A percentile compares a stretch with the other conserved stretches of the same genome.
These are phyloP conservation scores for Esox niger DNA, from an alignment of 2,113 vertebrate species.

Conservation along the genomic window DNA sequence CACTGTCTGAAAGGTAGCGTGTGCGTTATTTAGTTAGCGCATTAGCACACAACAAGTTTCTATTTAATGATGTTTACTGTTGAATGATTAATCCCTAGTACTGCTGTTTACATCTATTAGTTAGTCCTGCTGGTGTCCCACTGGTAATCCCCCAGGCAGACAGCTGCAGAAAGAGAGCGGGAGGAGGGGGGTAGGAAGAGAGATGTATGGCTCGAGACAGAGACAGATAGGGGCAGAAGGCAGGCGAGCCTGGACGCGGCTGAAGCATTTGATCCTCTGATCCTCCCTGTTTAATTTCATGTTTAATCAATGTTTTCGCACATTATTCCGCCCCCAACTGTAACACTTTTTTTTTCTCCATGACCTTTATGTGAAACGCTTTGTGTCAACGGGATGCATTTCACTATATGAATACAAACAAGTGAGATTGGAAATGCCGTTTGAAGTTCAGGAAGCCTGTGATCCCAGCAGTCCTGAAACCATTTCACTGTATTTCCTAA, in stretches of 20 bases:
- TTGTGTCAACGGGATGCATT: not conserved
- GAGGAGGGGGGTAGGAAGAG: not conserved
- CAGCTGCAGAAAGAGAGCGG: conserved; percentile 4
- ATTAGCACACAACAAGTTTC: conserved; percentile 18
- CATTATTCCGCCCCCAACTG: conserved; percentile 6
- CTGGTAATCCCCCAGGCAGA: conserved; percentile 12
- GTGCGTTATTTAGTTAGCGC: conserved; percentile 14
- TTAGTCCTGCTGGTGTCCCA: conserved; percentile 25
- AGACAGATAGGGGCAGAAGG: not conserved
- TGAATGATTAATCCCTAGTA: conserved; percentile 31
- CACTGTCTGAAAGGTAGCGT: conserved; percentile 6
- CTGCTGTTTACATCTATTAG: conserved; percentile 23
- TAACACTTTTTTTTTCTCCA: not conserved
- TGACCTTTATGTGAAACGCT: not conserved
- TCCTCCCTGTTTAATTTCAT: conserved; percentile 15
- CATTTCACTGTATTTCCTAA: conserved; percentile 1
- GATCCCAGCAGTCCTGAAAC: not conserved
- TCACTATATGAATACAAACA: not conserved
- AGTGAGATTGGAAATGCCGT: not conserved
- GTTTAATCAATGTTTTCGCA: not conserved
- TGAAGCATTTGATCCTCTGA: conserved; percentile 13
- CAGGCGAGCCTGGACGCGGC: not conserved
- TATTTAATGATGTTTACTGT: conserved; percentile 37
- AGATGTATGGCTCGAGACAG: conserved; percentile 4
- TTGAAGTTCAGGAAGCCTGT: not conserved